Percentiles rank a stretch among this genome's conserved stretches.
phyloP scores from a whole-genome alignment of 2,797 vertebrate genomes.

The Huso huso region DNA sequence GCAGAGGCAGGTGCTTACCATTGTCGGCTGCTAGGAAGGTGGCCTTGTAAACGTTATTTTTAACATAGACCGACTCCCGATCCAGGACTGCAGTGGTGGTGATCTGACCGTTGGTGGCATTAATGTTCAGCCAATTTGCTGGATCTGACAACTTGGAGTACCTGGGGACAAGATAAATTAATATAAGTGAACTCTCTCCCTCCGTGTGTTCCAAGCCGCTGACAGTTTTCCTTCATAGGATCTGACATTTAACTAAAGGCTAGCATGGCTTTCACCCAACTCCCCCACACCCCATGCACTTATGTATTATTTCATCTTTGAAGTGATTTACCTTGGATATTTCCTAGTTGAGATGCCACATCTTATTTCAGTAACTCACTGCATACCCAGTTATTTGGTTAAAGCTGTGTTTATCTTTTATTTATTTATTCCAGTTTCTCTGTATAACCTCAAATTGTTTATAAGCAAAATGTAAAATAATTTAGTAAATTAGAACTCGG shows the following conservation, averaged over 20 bases:
- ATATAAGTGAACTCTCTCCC: conserved; percentile 1
- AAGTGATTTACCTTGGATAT: too few relatives aligned
- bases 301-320: too few relatives aligned
- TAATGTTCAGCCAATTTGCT: conserved; percentile 86
- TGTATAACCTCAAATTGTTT: too few relatives aligned
- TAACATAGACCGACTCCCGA: conserved; percentile 81
- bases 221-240: not conserved
- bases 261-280: not conserved
- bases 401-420: too few relatives aligned
- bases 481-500: too few relatives aligned
- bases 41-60: conserved; percentile 85
- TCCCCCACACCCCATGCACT: not conserved
- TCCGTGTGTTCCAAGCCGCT: not conserved
- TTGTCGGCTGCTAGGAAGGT: conserved; percentile 89
- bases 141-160: conserved; percentile 90
- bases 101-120: conserved; percentile 83
- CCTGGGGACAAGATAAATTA: conserved; percentile 47
- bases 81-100: conserved; percentile 78
- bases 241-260: not conserved
- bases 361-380: too few relatives aligned
- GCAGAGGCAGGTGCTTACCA: conserved; percentile 54
- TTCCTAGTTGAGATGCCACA: too few relatives aligned
- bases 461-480: too few relatives aligned
- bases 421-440: too few relatives aligned
- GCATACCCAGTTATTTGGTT: too few relatives aligned